These are phyloP conservation scores for Tipula unca DNA, from an alignment of 2,888 invertebrate genomes.

Conservation along the genomic window DNA sequence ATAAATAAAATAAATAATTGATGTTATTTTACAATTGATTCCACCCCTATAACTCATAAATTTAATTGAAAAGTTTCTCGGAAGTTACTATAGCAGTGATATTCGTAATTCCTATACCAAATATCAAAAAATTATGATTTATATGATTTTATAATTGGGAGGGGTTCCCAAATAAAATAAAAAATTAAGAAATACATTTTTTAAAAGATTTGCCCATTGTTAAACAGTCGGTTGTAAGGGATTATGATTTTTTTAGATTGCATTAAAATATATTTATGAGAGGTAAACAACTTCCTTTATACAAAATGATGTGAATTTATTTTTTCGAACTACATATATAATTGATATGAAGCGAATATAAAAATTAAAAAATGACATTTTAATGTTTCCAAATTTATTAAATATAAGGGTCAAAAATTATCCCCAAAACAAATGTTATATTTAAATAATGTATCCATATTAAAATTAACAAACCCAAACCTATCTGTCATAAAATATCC, in stretches of 20 bases:
- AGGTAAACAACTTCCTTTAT: not conserved
- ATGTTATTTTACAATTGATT: not conserved
- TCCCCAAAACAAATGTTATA: not conserved
- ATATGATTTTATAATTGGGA: not conserved
- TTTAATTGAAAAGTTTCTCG: not conserved
- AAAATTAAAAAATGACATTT: not conserved
- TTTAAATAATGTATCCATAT: not conserved
- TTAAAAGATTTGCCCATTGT: slow-evolving; percentile 1
- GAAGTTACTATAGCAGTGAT: not conserved
- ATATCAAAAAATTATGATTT: not conserved
- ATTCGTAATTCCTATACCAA: not conserved
- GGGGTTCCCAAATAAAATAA: not conserved
- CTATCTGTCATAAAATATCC: not conserved
- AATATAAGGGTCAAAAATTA: not conserved
- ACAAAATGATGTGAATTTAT: not conserved
- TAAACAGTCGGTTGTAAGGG: not conserved
- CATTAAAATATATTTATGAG: not conserved
- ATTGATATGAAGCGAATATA: not conserved
- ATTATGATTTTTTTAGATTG: not conserved
- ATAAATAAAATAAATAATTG: not conserved
- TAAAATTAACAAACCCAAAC: not conserved
- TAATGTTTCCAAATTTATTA: not conserved
- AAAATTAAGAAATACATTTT: too few relatives aligned
- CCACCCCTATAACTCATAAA: not conserved
- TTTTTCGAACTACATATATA: too few relatives aligned